Evolutionary conservation across 2,797 vertebrate species (phyloP).

Genomic region (Pristis pectinata): DNA sequence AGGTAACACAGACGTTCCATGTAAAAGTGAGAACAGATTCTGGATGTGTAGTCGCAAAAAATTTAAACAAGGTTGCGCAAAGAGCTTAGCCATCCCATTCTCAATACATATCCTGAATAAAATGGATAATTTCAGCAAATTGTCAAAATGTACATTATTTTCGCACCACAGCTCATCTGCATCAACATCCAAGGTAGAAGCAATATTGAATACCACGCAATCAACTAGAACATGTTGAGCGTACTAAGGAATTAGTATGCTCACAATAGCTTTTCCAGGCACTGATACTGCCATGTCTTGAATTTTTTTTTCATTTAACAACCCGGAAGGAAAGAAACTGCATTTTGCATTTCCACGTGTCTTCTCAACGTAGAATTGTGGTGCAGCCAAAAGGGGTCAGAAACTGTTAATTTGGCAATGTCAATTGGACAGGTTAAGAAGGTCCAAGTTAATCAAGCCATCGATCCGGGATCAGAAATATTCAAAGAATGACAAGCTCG

Average conservation of each 20-base stretch:
- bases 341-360: no score
- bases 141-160: neutral
- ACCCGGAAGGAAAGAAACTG: neutral
- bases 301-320: neutral
- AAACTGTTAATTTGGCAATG: neutral
- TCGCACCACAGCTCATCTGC: neutral
- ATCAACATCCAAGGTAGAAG: neutral
- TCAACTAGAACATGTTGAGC: neutral
- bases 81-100: no score
- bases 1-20: neutral
- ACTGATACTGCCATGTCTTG: neutral
- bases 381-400: neutral
- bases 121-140: constrained; percentile 2
- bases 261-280: neutral
- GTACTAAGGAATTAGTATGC: neutral
- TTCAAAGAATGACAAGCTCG: neutral
- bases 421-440: neutral
- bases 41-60: neutral
- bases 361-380: neutral
- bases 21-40: neutral
- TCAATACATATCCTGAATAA: neutral
- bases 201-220: neutral
- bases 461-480: neutral
- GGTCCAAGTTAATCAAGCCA: neutral
- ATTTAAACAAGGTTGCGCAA: neutral